Evolutionary conservation across 2,113 vertebrate species (phyloP).

Genomic region (Lycocorax pyrrhopterus): DNA sequence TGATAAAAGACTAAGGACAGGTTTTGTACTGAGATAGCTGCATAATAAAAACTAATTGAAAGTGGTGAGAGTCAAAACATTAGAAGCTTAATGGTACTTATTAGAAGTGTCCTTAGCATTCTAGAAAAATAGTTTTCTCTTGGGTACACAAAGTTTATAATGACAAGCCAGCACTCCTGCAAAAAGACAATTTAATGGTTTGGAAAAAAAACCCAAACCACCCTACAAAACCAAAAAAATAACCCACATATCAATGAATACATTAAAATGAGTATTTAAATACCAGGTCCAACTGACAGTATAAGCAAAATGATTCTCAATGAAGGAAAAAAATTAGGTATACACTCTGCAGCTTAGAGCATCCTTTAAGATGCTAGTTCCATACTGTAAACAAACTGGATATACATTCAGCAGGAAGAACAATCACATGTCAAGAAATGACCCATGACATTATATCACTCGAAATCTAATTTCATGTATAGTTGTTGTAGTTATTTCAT

Average conservation of each 20-base stretch:
- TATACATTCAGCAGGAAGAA: neutral
- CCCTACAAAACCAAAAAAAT: neutral
- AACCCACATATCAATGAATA: neutral
- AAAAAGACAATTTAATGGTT: neutral
- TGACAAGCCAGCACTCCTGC: neutral
- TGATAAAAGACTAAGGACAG: neutral
- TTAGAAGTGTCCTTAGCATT: neutral
- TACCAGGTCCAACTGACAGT: neutral
- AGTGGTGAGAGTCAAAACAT: neutral
- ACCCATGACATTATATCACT: neutral
- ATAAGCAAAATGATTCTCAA: neutral
- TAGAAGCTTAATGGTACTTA: neutral
- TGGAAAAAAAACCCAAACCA: rapidly evolving
- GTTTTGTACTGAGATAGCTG: neutral
- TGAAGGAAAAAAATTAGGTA: neutral
- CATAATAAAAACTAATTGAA: neutral
- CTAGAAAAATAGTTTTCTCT: neutral
- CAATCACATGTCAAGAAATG: neutral
- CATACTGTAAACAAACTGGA: neutral
- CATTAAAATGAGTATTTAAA: neutral
- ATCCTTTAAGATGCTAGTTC: neutral
- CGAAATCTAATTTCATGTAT: conserved; percentile 12
- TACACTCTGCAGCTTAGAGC: neutral
- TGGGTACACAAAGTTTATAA: neutral
- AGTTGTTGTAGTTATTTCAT: neutral